Evolutionary conservation across 1,140 invertebrate species (phyloP).

Genomic region (Habropoda laboriosa): DNA sequence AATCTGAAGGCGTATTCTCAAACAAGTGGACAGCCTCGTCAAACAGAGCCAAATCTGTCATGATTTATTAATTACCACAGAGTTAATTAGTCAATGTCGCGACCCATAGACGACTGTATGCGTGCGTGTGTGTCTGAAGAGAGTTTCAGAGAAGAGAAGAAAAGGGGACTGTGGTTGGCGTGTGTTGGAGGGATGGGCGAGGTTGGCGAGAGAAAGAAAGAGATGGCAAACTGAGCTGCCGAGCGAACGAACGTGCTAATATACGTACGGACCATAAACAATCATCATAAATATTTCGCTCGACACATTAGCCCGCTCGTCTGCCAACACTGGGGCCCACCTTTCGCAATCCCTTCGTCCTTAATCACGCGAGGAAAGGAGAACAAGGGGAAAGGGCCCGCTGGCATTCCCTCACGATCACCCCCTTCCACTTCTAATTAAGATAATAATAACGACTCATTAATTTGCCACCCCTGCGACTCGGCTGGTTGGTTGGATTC

Average conservation of each 20-base stretch:
- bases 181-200: not conserved
- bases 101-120: conserved; percentile 51
- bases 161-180: not conserved
- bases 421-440: conserved; percentile 62
- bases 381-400: conserved; percentile 21
- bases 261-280: conserved; percentile 80
- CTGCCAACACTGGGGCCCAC: conserved; percentile 73
- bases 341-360: conserved; percentile 60
- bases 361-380: conserved; percentile 62
- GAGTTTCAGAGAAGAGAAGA: too few relatives aligned
- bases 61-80: conserved; percentile 64
- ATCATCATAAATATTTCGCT: conserved; percentile 80
- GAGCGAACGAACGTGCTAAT: conserved; percentile 76
- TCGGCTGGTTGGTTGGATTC: not conserved
- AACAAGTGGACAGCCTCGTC: not conserved
- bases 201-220: conserved; percentile 8
- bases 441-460: conserved; percentile 60
- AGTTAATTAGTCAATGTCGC: conserved; percentile 59
- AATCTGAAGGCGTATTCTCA: not conserved
- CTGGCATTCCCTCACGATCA: conserved; percentile 10
- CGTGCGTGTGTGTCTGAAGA: too few relatives aligned
- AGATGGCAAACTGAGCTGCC: conserved; percentile 8
- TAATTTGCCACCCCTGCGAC: conserved; percentile 46
- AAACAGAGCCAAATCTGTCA: not conserved
- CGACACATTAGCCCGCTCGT: conserved; percentile 77